These are phyloP conservation scores for Capricornis sumatraensis DNA, from an alignment of 2,113 vertebrate species.

Conservation along the genomic window DNA sequence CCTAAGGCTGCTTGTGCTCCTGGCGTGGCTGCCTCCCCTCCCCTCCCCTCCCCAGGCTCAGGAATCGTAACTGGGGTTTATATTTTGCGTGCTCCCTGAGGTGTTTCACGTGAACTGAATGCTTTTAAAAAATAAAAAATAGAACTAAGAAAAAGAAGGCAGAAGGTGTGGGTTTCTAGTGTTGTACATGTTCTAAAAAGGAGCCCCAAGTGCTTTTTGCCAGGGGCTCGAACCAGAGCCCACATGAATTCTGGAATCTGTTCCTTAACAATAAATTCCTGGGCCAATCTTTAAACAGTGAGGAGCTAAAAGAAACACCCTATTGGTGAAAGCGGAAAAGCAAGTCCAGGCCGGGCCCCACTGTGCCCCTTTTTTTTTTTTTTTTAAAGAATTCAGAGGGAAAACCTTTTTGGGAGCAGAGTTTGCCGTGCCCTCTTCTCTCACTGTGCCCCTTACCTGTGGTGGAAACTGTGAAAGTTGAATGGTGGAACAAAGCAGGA, in stretches of 20 bases:
- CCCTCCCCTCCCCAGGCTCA: too few relatives aligned
- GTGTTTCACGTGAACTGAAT: not conserved
- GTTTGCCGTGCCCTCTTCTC: rapidly evolving
- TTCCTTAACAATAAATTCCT: not conserved
- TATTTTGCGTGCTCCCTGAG: not conserved
- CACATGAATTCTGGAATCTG: not conserved
- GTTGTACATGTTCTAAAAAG: not conserved
- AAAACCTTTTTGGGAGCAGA: not conserved
- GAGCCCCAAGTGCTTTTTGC: not conserved
- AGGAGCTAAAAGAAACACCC: not conserved
- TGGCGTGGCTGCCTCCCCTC: too few relatives aligned
- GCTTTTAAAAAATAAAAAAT: not conserved
- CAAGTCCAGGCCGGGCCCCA: not conserved
- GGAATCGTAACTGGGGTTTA: not conserved
- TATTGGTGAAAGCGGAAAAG: not conserved
- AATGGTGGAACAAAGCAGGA: not conserved
- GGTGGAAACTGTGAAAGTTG: not conserved
- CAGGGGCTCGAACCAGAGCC: not conserved
- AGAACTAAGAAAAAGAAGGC: not conserved
- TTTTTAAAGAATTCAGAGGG: not conserved
- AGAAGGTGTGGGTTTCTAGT: not conserved
- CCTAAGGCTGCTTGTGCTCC: rapidly evolving
- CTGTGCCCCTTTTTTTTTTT: not conserved
- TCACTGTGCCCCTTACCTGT: rapidly evolving
- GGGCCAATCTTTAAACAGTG: not conserved